Evolutionary conservation across 2,888 invertebrate species (phyloP), one percentile per base, ranked within the genome.

Genomic region (Cosmia trapezina): DNA sequence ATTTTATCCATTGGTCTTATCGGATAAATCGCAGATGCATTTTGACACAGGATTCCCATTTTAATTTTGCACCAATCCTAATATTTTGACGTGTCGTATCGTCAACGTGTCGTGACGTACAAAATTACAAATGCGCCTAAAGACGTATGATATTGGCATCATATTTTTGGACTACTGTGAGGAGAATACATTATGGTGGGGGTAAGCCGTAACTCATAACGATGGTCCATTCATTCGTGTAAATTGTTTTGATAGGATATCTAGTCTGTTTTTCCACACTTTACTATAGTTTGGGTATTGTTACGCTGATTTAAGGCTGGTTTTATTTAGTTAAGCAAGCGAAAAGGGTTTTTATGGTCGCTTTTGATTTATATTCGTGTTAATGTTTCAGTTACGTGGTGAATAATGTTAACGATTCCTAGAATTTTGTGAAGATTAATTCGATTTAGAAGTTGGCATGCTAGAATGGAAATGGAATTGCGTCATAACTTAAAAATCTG

Each of bases 191-290:
- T 83, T 81, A 78, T 70, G 70, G 64, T 45, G 41, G 8, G 61
- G 65, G 60, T 49, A 28, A 62, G 28, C 19, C 53, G 68, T 74
- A 69, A 73, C 56, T 78, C 73, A 76, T 60, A 53, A 66, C 59
- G 54, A 75, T 84, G 54, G 74, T 64, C 76, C 69, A 84, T 84
- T 81, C 72, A 51, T 73, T 72, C 70, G 82, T 72, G 81, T 83
- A 78, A 80, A 83, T 80, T 80, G 73, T 80, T 83, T 73, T 85
- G 78, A 80, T 83, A 84, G 68, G 71, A 66, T 70, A 70, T 79
- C 53, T 70, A 72, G 62, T 78, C 70, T 63, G 74, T 78, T 60
- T 71, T 75, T 74, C 68, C 51, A 60, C 70, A 65, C 49, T 82
- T 80, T 80, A 83, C 75, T 69, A 70, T 78, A 66, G 74, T 70